These are phyloP conservation scores for Littorina saxatilis DNA, from an alignment of 1,140 invertebrate species.

Conservation along the genomic window DNA sequence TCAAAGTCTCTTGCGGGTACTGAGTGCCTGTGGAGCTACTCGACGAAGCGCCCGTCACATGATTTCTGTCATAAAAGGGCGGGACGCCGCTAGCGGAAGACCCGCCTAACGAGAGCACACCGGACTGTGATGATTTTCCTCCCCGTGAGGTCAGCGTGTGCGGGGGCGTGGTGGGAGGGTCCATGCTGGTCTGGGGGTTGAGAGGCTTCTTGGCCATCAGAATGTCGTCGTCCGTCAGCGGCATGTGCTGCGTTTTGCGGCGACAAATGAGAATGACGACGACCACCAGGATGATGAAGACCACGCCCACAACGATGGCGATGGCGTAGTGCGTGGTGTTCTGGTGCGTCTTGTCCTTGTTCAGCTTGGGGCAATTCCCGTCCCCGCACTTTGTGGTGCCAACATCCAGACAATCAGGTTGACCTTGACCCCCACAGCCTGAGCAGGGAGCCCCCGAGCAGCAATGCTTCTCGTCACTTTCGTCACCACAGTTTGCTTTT, in stretches of 20 bases:
- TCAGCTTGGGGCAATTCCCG: slow-evolving; percentile 39
- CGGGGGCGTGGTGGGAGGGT: slow-evolving; percentile 46
- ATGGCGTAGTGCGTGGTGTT: slow-evolving; percentile 66
- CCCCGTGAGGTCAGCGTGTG: slow-evolving; percentile 60
- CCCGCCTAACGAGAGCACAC: slow-evolving; percentile 60
- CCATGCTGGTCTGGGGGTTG: slow-evolving; percentile 54
- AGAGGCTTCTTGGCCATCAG: slow-evolving; percentile 67
- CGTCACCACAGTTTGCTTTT: slow-evolving; percentile 84
- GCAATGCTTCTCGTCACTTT: slow-evolving; percentile 87
- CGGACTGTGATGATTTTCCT: slow-evolving; percentile 58
- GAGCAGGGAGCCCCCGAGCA: slow-evolving; percentile 71
- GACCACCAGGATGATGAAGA: slow-evolving; percentile 65
- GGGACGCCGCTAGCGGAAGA: slow-evolving; percentile 48
- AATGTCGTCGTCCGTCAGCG: slow-evolving; percentile 55
- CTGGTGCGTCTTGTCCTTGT: slow-evolving; percentile 23
- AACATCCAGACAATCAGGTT: slow-evolving; percentile 36
- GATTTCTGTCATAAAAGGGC: slow-evolving; percentile 83
- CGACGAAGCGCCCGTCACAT: slow-evolving; percentile 87
- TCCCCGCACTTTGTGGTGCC: neutral
- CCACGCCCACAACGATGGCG: slow-evolving; percentile 67
- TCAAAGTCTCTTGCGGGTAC: slow-evolving; percentile 89
- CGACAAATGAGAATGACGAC: slow-evolving; percentile 69
- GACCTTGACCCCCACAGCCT: slow-evolving; percentile 27
- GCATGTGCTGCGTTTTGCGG: slow-evolving; percentile 57
- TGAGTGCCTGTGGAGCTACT: slow-evolving; percentile 80